phyloP scores from a whole-genome alignment of 2,797 vertebrate genomes.

The Falco peregrinus region DNA sequence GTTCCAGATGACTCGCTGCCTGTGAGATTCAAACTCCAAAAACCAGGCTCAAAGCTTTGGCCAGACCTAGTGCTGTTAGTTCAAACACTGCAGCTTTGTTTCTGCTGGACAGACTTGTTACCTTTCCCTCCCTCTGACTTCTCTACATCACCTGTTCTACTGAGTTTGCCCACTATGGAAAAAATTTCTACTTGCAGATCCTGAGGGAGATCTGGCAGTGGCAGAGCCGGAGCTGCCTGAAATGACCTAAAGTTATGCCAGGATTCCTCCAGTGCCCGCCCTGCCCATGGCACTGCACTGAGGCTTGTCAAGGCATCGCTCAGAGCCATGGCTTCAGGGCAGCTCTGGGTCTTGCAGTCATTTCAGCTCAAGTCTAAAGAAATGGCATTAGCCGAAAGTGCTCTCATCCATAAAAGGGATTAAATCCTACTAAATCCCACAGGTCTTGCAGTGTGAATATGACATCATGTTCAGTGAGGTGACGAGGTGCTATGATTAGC shows the following conservation, averaged over 20 bases:
- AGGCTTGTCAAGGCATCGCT: neutral
- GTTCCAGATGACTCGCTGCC: conserved; percentile 55
- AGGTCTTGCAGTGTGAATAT: neutral
- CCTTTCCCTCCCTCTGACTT: neutral
- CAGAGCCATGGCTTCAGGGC: neutral
- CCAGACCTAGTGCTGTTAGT: conserved; percentile 32
- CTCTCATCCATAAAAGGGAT: neutral
- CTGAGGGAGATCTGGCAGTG: neutral
- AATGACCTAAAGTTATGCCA: neutral
- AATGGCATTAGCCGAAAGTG: neutral
- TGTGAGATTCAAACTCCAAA: conserved; percentile 12
- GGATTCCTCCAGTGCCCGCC: neutral
- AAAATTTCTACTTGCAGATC: neutral
- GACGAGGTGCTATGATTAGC: neutral
- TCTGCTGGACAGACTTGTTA: conserved; percentile 24
- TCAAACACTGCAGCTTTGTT: conserved; percentile 41
- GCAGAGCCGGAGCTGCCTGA: neutral
- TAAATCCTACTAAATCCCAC: neutral
- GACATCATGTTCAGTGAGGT: neutral
- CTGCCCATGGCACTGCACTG: neutral
- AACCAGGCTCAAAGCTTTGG: conserved; percentile 38
- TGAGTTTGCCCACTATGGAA: conserved; percentile 31
- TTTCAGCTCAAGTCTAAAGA: neutral
- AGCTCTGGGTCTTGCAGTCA: neutral
- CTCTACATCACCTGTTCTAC: neutral